Base-by-base conservation (phyloP, 2,888 invertebrate genomes). In the Clanis bilineata region DNA sequence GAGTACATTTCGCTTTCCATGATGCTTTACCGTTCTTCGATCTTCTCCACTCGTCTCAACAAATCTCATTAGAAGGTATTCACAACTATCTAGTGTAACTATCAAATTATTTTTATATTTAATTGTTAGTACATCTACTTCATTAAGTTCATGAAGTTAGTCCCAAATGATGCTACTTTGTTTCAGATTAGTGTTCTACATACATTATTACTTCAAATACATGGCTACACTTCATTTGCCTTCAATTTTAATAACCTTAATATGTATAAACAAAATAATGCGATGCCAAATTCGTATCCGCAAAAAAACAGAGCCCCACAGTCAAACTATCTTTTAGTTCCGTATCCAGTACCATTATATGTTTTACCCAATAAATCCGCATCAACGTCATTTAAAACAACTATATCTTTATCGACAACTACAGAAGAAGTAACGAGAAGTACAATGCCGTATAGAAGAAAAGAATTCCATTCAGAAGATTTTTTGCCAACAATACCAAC, bases 331-430 rank as follows among this genome's bases (percentile, higher is more conserved):
- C 2, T 68, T 3, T 18, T 64, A 3, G 61, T 70, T 10, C 72
- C 71, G 7, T 70, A 67, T 60, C 64, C 69, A n/a, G 59, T 71
- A 6, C 70, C 68, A 41, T 44, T 62, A 39, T 45, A 64, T 38
- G 21, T 45, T 21, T 18, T 43, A 18, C 18, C 28, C 6, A 1
- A 41, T 41, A 15, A n/a, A n/a, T n/a, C 39, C n/a, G 5, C 43
- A 0, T 21, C 9, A 43, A 43, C 9, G 18, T 7, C 18, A 41
- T 18, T 18, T 1, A n/a, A 28, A 25, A 39, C 25, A 56, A 56
- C 41, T 23, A 25, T 25, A 41, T 10, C 15, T 6, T 9, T 0
- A n/a, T 15, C 15, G 4, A 56, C 23, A 1, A 10, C 22, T 15
- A 36, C 39, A 55, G 22, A 12, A 22, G 23, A 36, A 23, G 10